Evolutionary conservation across 2,888 invertebrate species (phyloP), one percentile per base, ranked within the genome.

Genomic region (Sphaerophoria rueppellii): DNA sequence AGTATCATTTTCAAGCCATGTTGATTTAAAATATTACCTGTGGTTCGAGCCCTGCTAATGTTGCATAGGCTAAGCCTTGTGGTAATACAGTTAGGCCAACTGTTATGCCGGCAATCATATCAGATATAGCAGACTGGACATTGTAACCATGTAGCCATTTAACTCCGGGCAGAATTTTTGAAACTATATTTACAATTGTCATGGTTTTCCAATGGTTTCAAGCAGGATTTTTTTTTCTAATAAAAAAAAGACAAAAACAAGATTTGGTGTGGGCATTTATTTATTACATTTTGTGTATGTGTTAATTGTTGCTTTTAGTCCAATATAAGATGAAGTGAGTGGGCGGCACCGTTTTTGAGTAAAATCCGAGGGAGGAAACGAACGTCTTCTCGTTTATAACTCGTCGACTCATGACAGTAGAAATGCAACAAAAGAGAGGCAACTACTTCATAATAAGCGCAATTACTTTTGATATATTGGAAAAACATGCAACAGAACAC

Each of bases 11-110:
- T 50, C 24, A 1, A 57, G 40, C 34, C 16, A 16, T 11, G 5
- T 35, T 14, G 6, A 40, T 40, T 57, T 12, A 46, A 67, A 83
- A 82, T 40, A 40, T 79, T 93, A 96, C 96, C 94, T 96, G 96
- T 43, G 97, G 96, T 90, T 96, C 95, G 70, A 98, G 92, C 58
- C 97, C 97, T 35, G 97, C 98, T 76, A 98, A 92, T 12, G 96
- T 96, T 6, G 98, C 97, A 90, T 98, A 98, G 0, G 98, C 98
- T 87, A 98, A 92, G 9, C 97, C 97, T 90, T 98, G 98, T 0
- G 98, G 98, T 93, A 98, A 95, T 54, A 98, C 97, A 0, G 98
- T 98, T 34, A 98, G 93, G 0, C 97, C 98, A 0, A 98, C 98
- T 1, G 98, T 98, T 79, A 98, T 93, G 0, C 98, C 98, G 16